Percentiles rank a stretch among this genome's conserved stretches.
Conservation (phyloP, 2,797 vertebrate species). For the Podarcis lilfordi region DNA sequence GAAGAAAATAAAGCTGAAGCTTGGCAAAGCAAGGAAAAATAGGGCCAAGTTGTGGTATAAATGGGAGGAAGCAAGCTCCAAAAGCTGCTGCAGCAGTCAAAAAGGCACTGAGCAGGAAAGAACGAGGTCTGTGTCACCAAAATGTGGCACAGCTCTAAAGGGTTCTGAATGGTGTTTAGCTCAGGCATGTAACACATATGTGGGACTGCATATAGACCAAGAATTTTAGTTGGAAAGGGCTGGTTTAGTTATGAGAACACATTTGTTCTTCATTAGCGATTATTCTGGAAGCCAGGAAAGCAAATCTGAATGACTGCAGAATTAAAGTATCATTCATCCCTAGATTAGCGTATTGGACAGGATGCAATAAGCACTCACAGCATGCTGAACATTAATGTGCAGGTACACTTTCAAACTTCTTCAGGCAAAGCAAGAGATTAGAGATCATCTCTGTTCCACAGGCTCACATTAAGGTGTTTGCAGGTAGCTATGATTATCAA, state of each 20-base stretch:
- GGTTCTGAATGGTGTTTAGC: background rate
- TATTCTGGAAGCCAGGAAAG: background rate
- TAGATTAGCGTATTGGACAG: background rate
- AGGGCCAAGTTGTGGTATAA: background rate
- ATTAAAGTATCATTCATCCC: background rate
- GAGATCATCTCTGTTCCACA: background rate
- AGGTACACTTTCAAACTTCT: constrained; percentile 77
- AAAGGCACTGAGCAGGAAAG: background rate
- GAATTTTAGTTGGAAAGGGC: background rate
- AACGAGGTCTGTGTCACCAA: background rate
- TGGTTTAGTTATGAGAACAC: background rate
- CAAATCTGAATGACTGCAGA: background rate
- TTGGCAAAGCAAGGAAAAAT: background rate
- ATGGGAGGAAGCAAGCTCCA: background rate
- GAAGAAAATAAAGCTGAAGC: background rate
- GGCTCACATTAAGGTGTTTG: background rate
- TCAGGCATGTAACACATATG: background rate
- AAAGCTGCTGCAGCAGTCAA: background rate
- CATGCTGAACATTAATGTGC: constrained; percentile 76
- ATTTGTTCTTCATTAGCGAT: background rate
- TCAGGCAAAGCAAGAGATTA: constrained; percentile 31
- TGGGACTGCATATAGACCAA: background rate
- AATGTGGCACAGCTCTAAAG: background rate
- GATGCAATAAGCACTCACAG: constrained; percentile 48
- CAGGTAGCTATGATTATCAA: background rate